phyloP scores from a whole-genome alignment of 2,797 vertebrate genomes.

The Spinibarbus caldwelli region DNA sequence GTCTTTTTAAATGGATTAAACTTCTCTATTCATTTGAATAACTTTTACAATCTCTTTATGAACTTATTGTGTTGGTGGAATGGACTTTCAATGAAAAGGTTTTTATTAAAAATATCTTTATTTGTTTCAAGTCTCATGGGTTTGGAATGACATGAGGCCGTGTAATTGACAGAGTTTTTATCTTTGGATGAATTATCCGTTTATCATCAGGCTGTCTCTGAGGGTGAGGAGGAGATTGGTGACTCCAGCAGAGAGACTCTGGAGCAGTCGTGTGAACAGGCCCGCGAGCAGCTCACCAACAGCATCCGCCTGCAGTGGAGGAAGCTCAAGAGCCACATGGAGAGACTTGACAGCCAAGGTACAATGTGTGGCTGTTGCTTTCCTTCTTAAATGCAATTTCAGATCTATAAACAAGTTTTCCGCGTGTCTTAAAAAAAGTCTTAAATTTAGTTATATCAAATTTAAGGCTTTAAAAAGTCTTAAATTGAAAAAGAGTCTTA shows the following conservation, averaged over 20 bases:
- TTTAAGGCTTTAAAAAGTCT: no score
- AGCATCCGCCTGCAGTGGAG: constrained; percentile 98
- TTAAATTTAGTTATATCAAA: no score
- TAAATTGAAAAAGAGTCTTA: no score
- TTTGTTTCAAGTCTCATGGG: background rate
- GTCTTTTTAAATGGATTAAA: background rate
- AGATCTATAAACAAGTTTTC: background rate
- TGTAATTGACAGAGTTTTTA: background rate
- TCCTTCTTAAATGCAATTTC: background rate
- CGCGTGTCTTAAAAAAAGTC: no score
- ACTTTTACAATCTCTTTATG: background rate
- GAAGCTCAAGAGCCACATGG: constrained; percentile 91
- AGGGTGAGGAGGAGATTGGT: constrained; percentile 83
- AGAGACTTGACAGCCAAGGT: constrained; percentile 95
- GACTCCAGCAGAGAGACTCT: constrained; percentile 86
- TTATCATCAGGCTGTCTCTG: constrained; percentile 79
- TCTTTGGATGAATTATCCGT: constrained; percentile 11
- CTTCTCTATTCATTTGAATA: background rate
- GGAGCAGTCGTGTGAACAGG: constrained; percentile 92
- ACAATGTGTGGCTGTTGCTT: background rate
- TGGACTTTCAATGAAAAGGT: background rate
- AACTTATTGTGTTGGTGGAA: background rate
- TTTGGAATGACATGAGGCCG: background rate
- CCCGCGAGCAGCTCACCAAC: constrained; percentile 92
- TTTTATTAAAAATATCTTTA: background rate